Conservation (phyloP, 2,888 invertebrate species). For the Lamproptera curius region DNA sequence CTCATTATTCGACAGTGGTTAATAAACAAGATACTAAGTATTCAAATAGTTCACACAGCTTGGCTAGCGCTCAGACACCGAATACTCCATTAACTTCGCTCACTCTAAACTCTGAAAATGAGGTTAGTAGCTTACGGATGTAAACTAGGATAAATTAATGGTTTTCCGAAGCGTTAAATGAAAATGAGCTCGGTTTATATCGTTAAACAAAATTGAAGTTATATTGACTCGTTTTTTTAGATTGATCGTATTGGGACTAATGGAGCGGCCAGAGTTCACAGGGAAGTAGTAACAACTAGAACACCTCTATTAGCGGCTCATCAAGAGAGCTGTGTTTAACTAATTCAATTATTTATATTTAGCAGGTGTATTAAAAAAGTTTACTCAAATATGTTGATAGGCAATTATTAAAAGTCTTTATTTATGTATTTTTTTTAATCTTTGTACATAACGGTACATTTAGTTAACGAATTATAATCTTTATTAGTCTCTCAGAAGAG, state of each 20-base stretch:
- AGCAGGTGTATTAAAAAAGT: too few species aligned
- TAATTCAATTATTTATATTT: constrained; percentile 4
- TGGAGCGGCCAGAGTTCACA: constrained; percentile 51
- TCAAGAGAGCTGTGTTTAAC: constrained; percentile 83
- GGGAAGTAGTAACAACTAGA: constrained; percentile 82
- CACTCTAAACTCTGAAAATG: constrained; percentile 55
- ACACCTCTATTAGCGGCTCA: constrained; percentile 81
- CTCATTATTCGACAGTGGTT: constrained; percentile 57
- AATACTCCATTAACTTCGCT: constrained; percentile 52
- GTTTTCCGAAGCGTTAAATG: too few species aligned
- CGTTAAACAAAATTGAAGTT: too few species aligned
- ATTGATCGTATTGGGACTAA: constrained; percentile 53
- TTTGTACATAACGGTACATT: too few species aligned
- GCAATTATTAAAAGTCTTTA: too few species aligned
- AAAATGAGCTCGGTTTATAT: too few species aligned
- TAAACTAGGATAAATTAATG: too few species aligned
- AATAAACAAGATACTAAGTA: constrained; percentile 51
- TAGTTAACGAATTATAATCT: too few species aligned
- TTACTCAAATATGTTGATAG: too few species aligned
- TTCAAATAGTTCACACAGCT: constrained; percentile 56
- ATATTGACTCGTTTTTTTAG: too few species aligned
- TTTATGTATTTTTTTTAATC: too few species aligned
- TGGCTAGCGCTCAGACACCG: constrained; percentile 55
- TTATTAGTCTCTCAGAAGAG: too few species aligned
- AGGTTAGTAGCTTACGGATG: constrained; percentile 49